phyloP scores from a whole-genome alignment of 2,113 vertebrate species.

The Tetrax tetrax region DNA sequence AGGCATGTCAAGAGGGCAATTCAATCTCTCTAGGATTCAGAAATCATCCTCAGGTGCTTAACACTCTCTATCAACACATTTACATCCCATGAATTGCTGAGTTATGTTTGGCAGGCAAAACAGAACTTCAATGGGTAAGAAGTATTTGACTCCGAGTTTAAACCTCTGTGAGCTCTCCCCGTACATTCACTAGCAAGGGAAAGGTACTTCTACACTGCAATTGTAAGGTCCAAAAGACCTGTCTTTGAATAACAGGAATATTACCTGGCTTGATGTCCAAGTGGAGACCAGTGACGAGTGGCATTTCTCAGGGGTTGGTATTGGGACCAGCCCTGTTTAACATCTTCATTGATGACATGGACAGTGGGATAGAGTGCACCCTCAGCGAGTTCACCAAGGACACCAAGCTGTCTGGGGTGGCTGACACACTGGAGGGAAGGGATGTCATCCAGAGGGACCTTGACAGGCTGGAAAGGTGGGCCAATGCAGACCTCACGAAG shows the following conservation, averaged over 20 bases:
- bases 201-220: not conserved
- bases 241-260: not conserved
- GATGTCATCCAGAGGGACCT: no score
- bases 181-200: not conserved
- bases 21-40: not conserved
- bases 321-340: no score
- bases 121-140: not conserved
- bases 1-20: not conserved
- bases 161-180: not conserved
- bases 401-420: no score
- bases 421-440: no score
- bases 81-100: not conserved
- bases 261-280: not conserved
- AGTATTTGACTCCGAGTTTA: not conserved
- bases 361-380: no score
- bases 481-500: no score
- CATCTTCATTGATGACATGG: no score
- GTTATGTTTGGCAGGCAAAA: not conserved
- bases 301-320: no score
- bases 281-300: no score
- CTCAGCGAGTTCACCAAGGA: no score
- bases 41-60: not conserved
- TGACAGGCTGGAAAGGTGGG: no score
- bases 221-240: not conserved
- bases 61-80: not conserved